Percentiles rank a stretch among this genome's conserved stretches.
Evolutionary conservation across 2,888 invertebrate genomes (phyloP).

Genomic region (Sesia bembeciformis): DNA sequence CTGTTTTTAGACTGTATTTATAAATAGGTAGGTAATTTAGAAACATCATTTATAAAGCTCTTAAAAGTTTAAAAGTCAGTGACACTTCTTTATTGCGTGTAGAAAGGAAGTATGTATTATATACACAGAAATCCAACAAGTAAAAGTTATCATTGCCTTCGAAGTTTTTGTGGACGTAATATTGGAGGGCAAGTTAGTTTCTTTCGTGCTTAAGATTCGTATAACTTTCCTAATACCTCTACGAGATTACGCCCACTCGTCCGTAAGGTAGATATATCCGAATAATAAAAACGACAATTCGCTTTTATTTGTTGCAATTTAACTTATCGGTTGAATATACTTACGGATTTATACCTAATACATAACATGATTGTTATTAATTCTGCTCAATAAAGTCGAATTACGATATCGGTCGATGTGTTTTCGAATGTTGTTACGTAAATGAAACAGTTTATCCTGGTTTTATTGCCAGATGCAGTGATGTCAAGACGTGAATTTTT

Average conservation of each 20-base stretch:
- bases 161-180: conserved; percentile 58
- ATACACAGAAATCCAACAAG: conserved; percentile 15
- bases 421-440: conserved; percentile 11
- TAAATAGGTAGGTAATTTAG: no score
- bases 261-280: conserved; percentile 46
- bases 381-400: conserved; percentile 62
- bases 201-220: conserved; percentile 51
- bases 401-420: conserved; percentile 20
- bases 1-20: no score
- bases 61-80: no score
- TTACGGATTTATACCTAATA: conserved; percentile 36
- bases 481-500: no score
- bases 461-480: neutral
- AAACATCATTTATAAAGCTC: no score
- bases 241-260: conserved; percentile 54
- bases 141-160: conserved; percentile 45
- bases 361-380: conserved; percentile 26
- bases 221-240: conserved; percentile 68
- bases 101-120: no score
- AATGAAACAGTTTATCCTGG: neutral
- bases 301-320: conserved; percentile 50
- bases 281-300: conserved; percentile 62
- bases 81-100: no score
- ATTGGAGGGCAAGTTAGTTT: conserved; percentile 51
- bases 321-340: no score